phyloP scores from a whole-genome alignment of 2,888 invertebrate species.

The Entomobrya multifasciata region DNA sequence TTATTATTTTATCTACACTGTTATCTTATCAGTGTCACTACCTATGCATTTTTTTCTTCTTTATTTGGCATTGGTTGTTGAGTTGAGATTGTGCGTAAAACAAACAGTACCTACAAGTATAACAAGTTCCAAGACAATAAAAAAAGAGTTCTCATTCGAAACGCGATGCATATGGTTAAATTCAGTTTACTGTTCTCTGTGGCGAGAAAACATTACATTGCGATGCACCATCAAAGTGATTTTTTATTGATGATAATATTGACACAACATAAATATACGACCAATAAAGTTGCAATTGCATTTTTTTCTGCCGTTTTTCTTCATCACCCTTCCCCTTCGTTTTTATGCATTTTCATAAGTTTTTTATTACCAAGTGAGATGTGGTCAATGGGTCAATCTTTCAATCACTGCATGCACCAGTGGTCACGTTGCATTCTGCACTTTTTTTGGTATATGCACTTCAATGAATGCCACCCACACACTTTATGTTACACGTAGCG shows the following conservation, averaged over 20 bases:
- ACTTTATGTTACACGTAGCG: too few relatives aligned
- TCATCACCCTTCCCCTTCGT: too few relatives aligned
- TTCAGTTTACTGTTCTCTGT: too few relatives aligned
- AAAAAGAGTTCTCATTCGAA: too few relatives aligned
- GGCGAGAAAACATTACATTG: too few relatives aligned
- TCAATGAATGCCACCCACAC: constrained; percentile 5
- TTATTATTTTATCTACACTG: too few relatives aligned
- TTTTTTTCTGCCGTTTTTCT: neutral
- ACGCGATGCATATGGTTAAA: too few relatives aligned
- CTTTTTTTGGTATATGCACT: neutral
- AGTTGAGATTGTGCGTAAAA: neutral
- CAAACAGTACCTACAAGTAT: neutral
- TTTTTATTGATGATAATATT: too few relatives aligned
- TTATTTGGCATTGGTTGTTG: neutral
- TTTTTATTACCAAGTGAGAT: neutral
- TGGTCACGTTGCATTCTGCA: neutral
- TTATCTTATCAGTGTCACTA: neutral
- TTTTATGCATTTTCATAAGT: neutral
- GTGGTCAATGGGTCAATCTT: constrained; percentile 1
- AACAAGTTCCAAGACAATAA: too few relatives aligned
- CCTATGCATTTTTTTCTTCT: neutral
- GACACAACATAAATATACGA: too few relatives aligned
- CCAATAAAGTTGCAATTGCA: neutral
- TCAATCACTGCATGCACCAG: neutral
- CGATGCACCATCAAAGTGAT: too few relatives aligned